These are phyloP conservation scores for Marmota monax DNA, from an alignment of 2,113 vertebrate species.

Conservation along the genomic window DNA sequence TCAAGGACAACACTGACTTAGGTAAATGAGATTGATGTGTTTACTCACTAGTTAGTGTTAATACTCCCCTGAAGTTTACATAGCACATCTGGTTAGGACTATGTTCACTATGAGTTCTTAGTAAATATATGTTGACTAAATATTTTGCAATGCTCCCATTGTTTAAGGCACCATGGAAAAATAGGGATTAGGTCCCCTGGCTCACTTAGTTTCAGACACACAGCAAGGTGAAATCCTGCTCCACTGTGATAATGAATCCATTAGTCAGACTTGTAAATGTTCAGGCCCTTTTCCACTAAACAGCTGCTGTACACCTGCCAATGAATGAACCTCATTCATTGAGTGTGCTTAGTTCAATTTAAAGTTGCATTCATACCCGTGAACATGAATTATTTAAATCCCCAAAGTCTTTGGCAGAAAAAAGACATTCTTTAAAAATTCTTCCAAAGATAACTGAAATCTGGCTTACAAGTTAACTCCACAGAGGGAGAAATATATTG, in stretches of 20 bases:
- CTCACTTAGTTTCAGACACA: neutral
- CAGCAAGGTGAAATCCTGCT: constrained; percentile 28
- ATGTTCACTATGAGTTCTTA: neutral
- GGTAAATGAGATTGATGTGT: neutral
- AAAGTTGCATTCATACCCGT: constrained; percentile 16
- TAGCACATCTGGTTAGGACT: neutral
- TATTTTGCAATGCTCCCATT: neutral
- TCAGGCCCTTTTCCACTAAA: neutral
- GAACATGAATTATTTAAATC: constrained; percentile 57
- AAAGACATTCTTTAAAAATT: constrained; percentile 19
- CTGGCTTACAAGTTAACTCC: neutral
- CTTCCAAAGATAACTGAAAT: constrained; percentile 32
- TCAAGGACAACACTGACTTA: neutral
- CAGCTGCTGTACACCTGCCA: neutral
- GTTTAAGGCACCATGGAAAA: constrained; percentile 12
- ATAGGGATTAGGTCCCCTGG: neutral
- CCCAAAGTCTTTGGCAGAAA: neutral
- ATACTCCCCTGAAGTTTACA: neutral
- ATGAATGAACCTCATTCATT: neutral
- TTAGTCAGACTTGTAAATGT: neutral
- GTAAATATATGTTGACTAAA: neutral
- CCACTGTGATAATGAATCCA: neutral
- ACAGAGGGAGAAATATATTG: neutral
- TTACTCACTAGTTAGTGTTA: constrained; percentile 3
- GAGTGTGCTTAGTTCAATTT: constrained; percentile 5